Evolutionary conservation across 2,888 invertebrate genomes (phyloP).

Genomic region (Ctena decussata): DNA sequence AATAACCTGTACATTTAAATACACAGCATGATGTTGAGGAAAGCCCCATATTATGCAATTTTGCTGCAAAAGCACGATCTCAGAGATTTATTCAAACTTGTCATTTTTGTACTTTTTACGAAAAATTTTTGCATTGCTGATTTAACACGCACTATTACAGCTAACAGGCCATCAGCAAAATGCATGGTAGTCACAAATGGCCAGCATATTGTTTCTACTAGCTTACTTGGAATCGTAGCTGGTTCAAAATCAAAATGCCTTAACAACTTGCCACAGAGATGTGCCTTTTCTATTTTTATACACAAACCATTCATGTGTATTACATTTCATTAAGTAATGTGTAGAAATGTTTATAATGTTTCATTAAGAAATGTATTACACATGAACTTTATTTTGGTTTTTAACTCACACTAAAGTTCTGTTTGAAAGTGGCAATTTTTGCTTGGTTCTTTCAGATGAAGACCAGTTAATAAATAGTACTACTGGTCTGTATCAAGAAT

Average conservation of each 20-base stretch:
- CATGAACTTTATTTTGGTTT: background rate
- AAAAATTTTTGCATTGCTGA: background rate
- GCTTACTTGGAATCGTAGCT: background rate
- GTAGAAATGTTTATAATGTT: too few relatives aligned
- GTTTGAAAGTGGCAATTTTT: background rate
- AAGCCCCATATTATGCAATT: slow-evolving; percentile 12
- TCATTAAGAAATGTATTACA: background rate
- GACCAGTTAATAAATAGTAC: too few relatives aligned
- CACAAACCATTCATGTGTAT: background rate
- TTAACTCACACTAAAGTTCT: background rate
- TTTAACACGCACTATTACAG: background rate
- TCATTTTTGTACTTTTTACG: slow-evolving; percentile 16
- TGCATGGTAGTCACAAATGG: background rate
- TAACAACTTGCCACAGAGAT: background rate
- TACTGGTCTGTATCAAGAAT: too few relatives aligned
- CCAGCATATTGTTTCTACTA: background rate
- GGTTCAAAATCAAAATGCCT: background rate
- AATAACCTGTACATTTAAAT: slow-evolving; percentile 11
- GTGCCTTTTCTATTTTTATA: background rate
- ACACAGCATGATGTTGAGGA: slow-evolving; percentile 11
- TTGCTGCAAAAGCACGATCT: slow-evolving; percentile 14
- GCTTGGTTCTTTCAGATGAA: too few relatives aligned
- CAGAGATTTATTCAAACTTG: slow-evolving; percentile 11
- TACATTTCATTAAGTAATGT: background rate
- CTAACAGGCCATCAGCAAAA: background rate